Base-by-base conservation (phyloP, 2,797 vertebrate genomes). In the Coregonus sp. region DNA sequence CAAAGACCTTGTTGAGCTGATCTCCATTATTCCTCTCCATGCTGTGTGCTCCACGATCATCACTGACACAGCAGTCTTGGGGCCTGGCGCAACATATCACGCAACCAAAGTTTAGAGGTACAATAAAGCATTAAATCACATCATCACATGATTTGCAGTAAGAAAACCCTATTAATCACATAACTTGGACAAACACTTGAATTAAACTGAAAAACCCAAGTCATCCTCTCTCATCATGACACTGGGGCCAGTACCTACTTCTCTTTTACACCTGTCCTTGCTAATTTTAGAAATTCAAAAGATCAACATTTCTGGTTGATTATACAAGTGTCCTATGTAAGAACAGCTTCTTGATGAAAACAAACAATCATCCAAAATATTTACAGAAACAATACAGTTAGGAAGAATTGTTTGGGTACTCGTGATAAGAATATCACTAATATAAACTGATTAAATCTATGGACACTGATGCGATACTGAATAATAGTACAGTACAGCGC, bases 21-120 rank as follows among this genome's bases (percentile, higher is more conserved):
- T 99, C 97, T 87, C 95, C 96, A 79, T 98, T 97, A 91, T 97
- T 97, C 95, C 95, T 97, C 90, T 99, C 97, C 97, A 99, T 99
- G 94, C 94, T 95, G 94, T 86, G 92, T 91, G 88, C 92, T 91
- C 92, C 92, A 95, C 93, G 93, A 93, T 94, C 97, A 99, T 99
- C 93, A 96, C 97, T 96, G 94, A 94, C 90, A 85, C 81, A 86
- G 92, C 89, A 88, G 89, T 90, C 93, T 92, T 93, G 90, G 90
- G 91, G 91, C 90, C 94, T 94, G 7, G 0, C 47, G 76, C 37
- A 61, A 81, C 63, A 81, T 14, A 66, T 66, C 63, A 66, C 63
- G 20, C 25, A 66, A 5, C 25, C 29, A 16, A 33, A 11, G 25
- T 47, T 47, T 47, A 47, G 40, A 9, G 40, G 40, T 2, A 47